Evolutionary conservation across 2,797 vertebrate species (phyloP), one percentile per base, ranked within the genome.

Genomic region (Passerculus sandwichensis): DNA sequence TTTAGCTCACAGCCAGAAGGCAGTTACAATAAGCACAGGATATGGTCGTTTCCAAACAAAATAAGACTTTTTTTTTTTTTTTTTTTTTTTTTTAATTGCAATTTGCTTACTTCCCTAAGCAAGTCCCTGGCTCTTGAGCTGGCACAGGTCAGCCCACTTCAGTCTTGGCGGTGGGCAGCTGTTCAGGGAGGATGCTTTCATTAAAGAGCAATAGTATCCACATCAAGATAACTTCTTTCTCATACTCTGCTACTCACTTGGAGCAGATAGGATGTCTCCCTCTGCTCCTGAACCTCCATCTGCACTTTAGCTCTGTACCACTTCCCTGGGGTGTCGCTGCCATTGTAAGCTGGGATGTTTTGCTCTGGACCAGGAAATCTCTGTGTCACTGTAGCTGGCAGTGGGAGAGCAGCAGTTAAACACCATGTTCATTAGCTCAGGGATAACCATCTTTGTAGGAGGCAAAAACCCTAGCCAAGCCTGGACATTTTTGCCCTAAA

Each of bases 261-360:
- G 59, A 69, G 54, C 34, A 69, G 32, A 36, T 19, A 15, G 16
- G 50, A 9, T 1, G 2, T 26, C 34, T 56, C 40, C 34, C 17
- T 51, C 29, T 0, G 2, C 27, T 92, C 42, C 42, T 17, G 27
- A 62, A 15, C 26, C 30, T 76, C 20, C 1, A 2, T 14, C 45
- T 60, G 10, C 0, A 0, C 30, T 73, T 72, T 11, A 61, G 56
- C 48, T 70, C 57, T 5, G 5, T 13, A 36, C 65, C 0, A 1
- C 19, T 48, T n/a, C 48, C 44, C 36, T 2, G 5, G 22, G 15
- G 6, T 26, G 15, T 1, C 0, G 0, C 44, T 86, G 32, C 34
- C 1, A 1, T 23, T 69, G 26, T 38, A 14, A 89, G 19, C 25
- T 17, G 50, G 47, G 40, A 36, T 59, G 30, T 45, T 82, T 85